Base-by-base conservation (phyloP, 2,888 invertebrate species). In the Ormyrus pomaceus region DNA sequence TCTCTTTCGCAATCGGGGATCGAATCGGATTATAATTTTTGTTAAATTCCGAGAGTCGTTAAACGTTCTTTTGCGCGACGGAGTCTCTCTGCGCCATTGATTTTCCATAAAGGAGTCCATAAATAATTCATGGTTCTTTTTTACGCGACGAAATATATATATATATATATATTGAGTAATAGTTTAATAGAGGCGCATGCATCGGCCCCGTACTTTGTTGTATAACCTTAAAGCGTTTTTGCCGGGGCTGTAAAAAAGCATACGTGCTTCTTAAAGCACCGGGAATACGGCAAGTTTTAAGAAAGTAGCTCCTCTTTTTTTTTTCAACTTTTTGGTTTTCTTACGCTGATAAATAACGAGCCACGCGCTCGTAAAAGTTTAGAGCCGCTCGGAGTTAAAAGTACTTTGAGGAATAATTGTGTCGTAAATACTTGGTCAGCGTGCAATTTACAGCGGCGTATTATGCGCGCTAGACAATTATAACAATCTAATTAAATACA, bases 351-450 rank as follows among this genome's bases (percentile, higher is more conserved):
- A 79, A 74, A 74, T 70, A 79, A 74, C 58, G 70, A 74, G 56
- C 51, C 74, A 50, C 51, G 19, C 10, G 74, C 74, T 79, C 79
- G 79, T 79, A 79, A 79, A 79, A 79, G 64, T 74, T 79, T 74
- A 62, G 64, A 70, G 64, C 70, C 53, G 64, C 56, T 70, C 70
- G n/a, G 69, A 79, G 74, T 79, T 79, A 64, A 74, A 74, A 79
- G 69, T 79, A 74, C 74, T 74, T 79, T 79, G 62, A 73, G 68
- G 68, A 79, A 79, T 79, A 74, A 79, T 69, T 79, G 78, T 78
- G 58, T 78, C 78, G 73, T 78, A 78, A 78, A 78, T 78, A 73
- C 50, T 61, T 73, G 65, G 58, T 71, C 77, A 65, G 45, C 19
- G 19, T 53, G 65, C 58, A 71, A 64, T 66, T 70, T 77, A 53